Conservation (phyloP, 2,113 vertebrate genomes). For the Melanocharis versteri region DNA sequence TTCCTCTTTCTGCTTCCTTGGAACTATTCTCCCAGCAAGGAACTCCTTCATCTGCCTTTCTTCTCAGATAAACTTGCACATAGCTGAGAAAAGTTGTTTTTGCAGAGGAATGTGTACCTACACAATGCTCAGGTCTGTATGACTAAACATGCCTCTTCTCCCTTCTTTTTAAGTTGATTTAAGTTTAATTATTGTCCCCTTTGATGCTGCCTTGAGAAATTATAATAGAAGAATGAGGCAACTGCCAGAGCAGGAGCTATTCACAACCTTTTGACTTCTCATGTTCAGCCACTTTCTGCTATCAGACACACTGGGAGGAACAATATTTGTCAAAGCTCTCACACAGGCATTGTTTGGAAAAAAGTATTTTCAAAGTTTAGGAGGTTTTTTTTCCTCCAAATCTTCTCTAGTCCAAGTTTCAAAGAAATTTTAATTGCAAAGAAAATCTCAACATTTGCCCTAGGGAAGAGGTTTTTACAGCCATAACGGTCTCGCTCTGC, state of each 20-base stretch:
- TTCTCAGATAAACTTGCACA: background rate
- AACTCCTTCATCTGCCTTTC: background rate
- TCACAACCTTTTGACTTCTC: background rate
- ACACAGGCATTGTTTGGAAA: conserved; percentile 52
- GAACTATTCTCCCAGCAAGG: background rate
- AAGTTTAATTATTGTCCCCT: background rate
- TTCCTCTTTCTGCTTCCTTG: background rate
- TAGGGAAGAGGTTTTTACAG: conserved; percentile 63
- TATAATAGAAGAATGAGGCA: background rate
- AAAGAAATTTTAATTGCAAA: conserved; percentile 84
- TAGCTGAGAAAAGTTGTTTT: background rate
- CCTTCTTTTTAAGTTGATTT: background rate
- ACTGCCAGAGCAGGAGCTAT: background rate
- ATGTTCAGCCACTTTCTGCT: background rate
- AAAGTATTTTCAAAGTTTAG: conserved; percentile 63
- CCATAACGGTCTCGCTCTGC: conserved; percentile 61
- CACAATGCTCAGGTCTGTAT: background rate
- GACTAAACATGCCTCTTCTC: background rate
- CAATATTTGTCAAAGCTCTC: conserved; percentile 54
- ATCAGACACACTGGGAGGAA: background rate
- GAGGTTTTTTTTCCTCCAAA: conserved; percentile 53
- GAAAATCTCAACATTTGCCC: conserved; percentile 74
- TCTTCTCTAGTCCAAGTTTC: conserved; percentile 75
- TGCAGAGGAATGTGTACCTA: background rate
- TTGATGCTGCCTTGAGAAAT: background rate